Evolutionary conservation across 2,797 vertebrate species (phyloP), one percentile per base, ranked within the genome.

Genomic region (Characodon lateralis): DNA sequence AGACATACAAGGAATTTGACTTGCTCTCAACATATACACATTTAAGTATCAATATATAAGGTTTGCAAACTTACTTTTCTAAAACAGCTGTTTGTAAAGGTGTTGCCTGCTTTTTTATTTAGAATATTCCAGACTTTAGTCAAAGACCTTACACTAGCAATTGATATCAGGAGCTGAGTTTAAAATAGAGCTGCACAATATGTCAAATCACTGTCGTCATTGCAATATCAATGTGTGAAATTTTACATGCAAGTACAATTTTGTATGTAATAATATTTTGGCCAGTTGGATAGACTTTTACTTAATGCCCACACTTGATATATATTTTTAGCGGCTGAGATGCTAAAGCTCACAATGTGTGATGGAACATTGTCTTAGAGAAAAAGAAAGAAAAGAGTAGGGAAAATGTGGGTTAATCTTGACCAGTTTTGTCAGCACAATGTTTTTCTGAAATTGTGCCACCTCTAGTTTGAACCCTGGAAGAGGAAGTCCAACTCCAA

Each of bases 221-320:
- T 39, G 16, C 28, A 65, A 65, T 39, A 65, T 46, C 22, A 46
- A 24, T 41, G 66, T n/a, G 39, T 6, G 39, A 43, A 43, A n/a
- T 24, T 43, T 66, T 22, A 66, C 39, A 66, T 3, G 6, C 48
- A 50, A 50, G 16, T 13, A 16, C 10, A 53, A 53, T 20, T 8
- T 65, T 35, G 61, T 18, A 65, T 65, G 31, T 65, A 65, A 65
- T 22, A 65, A 65, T 22, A 65, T 20, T 22, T 65, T 65, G 61
- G 61, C 31, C 7, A 9, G 61, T 10, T 39, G 8, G 61, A 65
- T 39, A 65, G 20, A 65, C 7, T 39, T 39, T 10, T 22, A 39
- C 28, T 35, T 39, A 10, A 22, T 65, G 31, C 31, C 14, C 2
- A 65, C 28, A 18, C 61, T 20, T 65, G 31, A 65, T 65, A 20